Percentiles rank a stretch among this genome's conserved stretches.
phyloP scores from a whole-genome alignment of 2,113 vertebrate species.

The Caretta caretta region DNA sequence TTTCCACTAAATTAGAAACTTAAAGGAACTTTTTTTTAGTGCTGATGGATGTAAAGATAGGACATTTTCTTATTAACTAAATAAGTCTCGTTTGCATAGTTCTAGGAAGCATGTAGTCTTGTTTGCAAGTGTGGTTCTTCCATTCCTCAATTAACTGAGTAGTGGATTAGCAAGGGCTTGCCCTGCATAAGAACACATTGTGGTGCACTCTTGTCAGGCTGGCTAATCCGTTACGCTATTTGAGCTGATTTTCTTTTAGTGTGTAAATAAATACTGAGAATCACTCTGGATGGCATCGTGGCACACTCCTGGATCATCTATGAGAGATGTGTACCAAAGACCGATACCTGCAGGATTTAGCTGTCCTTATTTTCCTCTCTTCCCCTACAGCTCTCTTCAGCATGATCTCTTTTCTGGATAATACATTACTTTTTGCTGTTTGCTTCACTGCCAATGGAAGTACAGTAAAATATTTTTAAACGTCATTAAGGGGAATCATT shows the following conservation, averaged over 20 bases:
- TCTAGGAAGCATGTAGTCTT: neutral
- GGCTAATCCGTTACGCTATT: slow-evolving; percentile 24
- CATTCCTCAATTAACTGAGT: neutral
- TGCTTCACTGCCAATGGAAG: neutral
- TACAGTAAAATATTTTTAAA: neutral
- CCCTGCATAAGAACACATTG: neutral
- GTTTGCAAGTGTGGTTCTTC: neutral
- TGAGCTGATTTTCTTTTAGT: slow-evolving; percentile 45
- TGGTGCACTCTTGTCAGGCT: neutral
- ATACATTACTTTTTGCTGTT: neutral
- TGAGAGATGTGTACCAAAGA: slow-evolving; percentile 9
- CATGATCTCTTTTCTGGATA: neutral
- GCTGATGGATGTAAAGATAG: neutral
- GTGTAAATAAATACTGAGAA: slow-evolving; percentile 42
- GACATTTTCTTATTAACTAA: neutral
- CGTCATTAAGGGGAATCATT: neutral
- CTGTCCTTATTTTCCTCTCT: neutral
- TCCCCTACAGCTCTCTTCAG: neutral
- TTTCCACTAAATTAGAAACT: neutral
- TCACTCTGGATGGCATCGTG: slow-evolving; percentile 1
- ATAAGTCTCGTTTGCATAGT: neutral
- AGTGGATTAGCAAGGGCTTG: neutral
- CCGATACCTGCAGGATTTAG: neutral
- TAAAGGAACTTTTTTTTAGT: neutral
- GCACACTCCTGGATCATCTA: slow-evolving; percentile 33